phyloP scores from a whole-genome alignment of 2,797 vertebrate genomes.

The Mallotus villosus region DNA sequence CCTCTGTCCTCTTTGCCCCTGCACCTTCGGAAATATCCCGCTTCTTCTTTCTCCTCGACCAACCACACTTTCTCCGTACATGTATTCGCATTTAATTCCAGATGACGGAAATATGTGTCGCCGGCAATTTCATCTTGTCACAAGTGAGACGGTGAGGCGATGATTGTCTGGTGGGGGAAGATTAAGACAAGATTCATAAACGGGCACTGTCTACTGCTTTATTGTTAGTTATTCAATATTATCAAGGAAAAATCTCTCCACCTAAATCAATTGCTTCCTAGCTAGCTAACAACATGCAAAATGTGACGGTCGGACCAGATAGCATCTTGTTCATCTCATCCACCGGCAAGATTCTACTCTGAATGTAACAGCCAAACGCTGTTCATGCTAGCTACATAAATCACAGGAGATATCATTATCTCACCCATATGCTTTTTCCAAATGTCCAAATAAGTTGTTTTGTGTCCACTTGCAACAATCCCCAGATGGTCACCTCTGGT shows the following conservation, averaged over 20 bases:
- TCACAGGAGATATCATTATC: too few relatives aligned
- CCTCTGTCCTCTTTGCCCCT: neutral
- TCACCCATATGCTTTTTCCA: too few relatives aligned
- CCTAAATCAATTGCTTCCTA: too few relatives aligned
- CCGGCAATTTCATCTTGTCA: neutral
- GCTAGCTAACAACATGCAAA: too few relatives aligned
- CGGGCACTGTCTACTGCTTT: neutral
- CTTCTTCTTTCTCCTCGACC: constrained; percentile 72
- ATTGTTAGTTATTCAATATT: neutral
- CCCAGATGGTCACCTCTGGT: constrained; percentile 8
- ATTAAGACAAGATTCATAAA: neutral
- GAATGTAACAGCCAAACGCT: too few relatives aligned
- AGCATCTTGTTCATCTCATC: neutral
- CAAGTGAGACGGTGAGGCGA: neutral
- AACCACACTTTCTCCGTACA: constrained; percentile 69
- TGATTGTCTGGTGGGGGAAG: neutral
- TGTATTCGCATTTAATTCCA: constrained; percentile 74
- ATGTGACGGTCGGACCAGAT: too few relatives aligned
- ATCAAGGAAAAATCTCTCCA: too few relatives aligned
- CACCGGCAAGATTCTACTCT: neutral
- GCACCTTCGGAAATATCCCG: constrained; percentile 37
- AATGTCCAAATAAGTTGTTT: too few relatives aligned
- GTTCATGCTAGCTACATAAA: too few relatives aligned
- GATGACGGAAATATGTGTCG: constrained; percentile 41
- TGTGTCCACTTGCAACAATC: neutral